Conservation (phyloP, 2,888 invertebrate genomes). For the Pseudeuparius sepicola region DNA sequence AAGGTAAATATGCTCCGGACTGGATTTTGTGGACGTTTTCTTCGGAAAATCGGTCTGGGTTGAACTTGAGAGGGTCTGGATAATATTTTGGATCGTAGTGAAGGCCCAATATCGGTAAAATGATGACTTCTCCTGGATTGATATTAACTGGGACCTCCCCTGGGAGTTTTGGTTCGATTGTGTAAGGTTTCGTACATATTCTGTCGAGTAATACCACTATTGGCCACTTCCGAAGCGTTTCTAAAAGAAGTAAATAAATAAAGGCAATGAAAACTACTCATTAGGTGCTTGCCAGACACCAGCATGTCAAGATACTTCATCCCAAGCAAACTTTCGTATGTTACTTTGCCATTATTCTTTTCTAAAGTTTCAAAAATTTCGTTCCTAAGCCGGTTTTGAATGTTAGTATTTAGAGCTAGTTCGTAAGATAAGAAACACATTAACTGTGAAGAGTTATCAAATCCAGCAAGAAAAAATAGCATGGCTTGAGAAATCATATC, state of each 20-base stretch:
- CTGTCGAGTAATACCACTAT: constrained; percentile 45
- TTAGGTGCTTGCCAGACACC: too few relatives aligned
- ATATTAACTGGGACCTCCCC: constrained; percentile 25
- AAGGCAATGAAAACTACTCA: too few relatives aligned
- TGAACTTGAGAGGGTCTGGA: constrained; percentile 45
- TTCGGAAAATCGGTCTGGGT: constrained; percentile 46
- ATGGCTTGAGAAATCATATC: constrained; percentile 48
- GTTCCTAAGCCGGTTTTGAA: constrained; percentile 43
- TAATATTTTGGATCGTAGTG: constrained; percentile 48
- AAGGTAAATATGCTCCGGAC: constrained; percentile 44
- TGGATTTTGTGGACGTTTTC: constrained; percentile 44
- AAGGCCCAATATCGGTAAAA: constrained; percentile 34
- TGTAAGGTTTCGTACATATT: constrained; percentile 41
- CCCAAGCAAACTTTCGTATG: constrained; percentile 38
- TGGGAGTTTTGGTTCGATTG: constrained; percentile 25
- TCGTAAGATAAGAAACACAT: constrained; percentile 46
- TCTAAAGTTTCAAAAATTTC: constrained; percentile 43
- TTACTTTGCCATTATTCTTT: constrained; percentile 31
- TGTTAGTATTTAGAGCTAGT: constrained; percentile 47
- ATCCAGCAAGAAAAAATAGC: constrained; percentile 44
- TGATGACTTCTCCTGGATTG: constrained; percentile 29
- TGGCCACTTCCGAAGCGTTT: constrained; percentile 50
- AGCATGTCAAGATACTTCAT: constrained; percentile 47
- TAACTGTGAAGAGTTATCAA: constrained; percentile 40
- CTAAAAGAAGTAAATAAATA: too few relatives aligned